These are phyloP conservation scores for Argopecten irradians DNA, from an alignment of 1,140 invertebrate species.

Conservation along the genomic window DNA sequence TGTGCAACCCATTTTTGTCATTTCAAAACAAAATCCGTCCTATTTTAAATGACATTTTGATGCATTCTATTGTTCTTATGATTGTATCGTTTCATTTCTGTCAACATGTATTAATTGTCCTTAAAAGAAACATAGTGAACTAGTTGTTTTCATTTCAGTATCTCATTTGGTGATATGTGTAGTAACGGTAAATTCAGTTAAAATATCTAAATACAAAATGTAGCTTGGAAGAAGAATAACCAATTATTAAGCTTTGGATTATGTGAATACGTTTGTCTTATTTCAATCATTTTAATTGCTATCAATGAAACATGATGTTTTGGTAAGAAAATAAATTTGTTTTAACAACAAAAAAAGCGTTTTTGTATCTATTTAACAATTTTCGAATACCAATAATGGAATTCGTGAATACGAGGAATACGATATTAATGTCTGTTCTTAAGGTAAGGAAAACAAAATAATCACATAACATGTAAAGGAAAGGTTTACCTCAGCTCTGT, in stretches of 20 bases:
- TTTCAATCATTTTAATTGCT: not conserved
- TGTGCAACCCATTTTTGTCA: not conserved
- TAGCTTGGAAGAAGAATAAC: not conserved
- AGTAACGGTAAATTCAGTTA: too few relatives aligned
- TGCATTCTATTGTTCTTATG: not conserved
- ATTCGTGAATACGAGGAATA: too few relatives aligned
- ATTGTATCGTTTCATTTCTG: too few relatives aligned
- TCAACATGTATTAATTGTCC: too few relatives aligned
- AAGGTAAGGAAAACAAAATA: too few relatives aligned
- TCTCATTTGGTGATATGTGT: too few relatives aligned
- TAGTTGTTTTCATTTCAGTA: not conserved
- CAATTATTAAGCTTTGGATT: not conserved
- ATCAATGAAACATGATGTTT: not conserved
- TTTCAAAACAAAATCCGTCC: not conserved
- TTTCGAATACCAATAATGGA: too few relatives aligned
- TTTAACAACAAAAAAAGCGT: not conserved
- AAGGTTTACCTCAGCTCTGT: too few relatives aligned
- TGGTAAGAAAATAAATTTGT: conserved; percentile 23
- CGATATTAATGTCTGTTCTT: too few relatives aligned
- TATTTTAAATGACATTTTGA: not conserved
- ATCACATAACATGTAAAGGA: too few relatives aligned
- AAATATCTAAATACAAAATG: too few relatives aligned
- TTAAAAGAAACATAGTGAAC: too few relatives aligned
- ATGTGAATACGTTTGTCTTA: not conserved
- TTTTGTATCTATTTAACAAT: not conserved